Percentiles rank a stretch among this genome's conserved stretches.
These are phyloP conservation scores for Bolinopsis microptera DNA, from an alignment of 37 sponge, comb jelly and placozoan species.

Conservation along the genomic window DNA sequence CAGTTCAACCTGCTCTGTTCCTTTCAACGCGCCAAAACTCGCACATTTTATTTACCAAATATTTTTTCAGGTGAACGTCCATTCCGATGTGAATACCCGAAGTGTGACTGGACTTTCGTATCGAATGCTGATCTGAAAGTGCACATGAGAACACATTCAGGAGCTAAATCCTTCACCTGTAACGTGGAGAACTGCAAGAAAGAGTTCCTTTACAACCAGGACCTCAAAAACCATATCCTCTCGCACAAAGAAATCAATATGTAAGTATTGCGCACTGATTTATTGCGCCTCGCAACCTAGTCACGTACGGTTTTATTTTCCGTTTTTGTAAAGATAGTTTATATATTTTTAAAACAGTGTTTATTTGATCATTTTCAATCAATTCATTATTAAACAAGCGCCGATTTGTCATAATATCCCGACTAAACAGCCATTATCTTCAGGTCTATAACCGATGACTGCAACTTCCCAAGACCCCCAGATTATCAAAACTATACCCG, in stretches of 20 bases:
- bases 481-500: not conserved
- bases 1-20: not conserved
- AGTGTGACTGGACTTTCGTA: conserved; percentile 51
- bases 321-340: too few relatives aligned
- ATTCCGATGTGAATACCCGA: conserved; percentile 31
- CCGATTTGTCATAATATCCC: too few relatives aligned
- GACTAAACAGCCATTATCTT: too few relatives aligned
- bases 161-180: conserved; percentile 34
- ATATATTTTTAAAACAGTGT: too few relatives aligned
- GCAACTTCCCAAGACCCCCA: not conserved
- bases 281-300: too few relatives aligned
- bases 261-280: not conserved
- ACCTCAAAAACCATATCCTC: conserved; percentile 51
- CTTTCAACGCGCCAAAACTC: not conserved
- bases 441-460: not conserved
- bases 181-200: conserved; percentile 3
- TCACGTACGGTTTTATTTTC: too few relatives aligned
- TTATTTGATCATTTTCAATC: too few relatives aligned
- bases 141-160: conserved; percentile 36
- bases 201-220: not conserved
- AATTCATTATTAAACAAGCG: too few relatives aligned
- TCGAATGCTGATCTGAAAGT: conserved; percentile 47
- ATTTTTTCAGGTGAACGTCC: conserved; percentile 54
- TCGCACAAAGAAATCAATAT: conserved; percentile 27
- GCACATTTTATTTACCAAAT: not conserved